A percentile compares a stretch with the other conserved stretches of the same genome.
phyloP scores from a whole-genome alignment of 2,797 vertebrate genomes.

The Poeciliopsis presidionis region DNA sequence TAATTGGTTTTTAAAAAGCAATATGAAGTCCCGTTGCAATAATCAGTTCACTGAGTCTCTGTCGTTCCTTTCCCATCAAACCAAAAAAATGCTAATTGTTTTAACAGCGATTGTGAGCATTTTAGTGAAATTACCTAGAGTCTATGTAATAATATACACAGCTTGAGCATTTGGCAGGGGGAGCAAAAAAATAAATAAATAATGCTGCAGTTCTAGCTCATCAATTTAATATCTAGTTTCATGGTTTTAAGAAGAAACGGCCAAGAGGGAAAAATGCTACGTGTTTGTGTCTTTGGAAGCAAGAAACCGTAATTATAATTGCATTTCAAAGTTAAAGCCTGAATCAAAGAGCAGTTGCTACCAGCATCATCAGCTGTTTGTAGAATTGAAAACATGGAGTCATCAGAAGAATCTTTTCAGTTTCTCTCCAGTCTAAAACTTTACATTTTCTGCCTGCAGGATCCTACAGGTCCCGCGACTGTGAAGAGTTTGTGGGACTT shows the following conservation, averaged over 20 bases:
- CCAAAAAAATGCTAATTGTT: slow-evolving; percentile 77
- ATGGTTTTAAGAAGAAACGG: slow-evolving; percentile 21
- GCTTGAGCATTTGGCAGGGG: slow-evolving; percentile 48
- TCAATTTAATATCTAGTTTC: slow-evolving; percentile 12
- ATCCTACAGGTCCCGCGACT: neutral
- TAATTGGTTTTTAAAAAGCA: slow-evolving; percentile 85
- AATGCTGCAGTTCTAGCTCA: slow-evolving; percentile 13
- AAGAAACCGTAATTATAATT: neutral
- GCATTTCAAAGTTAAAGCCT: neutral
- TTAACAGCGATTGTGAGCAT: slow-evolving; percentile 70
- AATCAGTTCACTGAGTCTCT: slow-evolving; percentile 77
- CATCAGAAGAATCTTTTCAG: neutral
- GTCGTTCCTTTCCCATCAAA: slow-evolving; percentile 72
- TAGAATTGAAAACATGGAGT: too few species aligned
- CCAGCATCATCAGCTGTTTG: neutral
- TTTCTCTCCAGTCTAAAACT: neutral
- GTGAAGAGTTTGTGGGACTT: neutral
- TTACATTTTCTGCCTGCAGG: neutral
- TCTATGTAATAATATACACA: slow-evolving; percentile 62
- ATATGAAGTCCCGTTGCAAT: slow-evolving; percentile 80
- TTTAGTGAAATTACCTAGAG: slow-evolving; percentile 71
- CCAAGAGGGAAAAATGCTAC: neutral
- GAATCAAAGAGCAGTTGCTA: neutral
- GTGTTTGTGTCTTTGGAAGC: neutral
- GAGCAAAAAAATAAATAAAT: neutral